phyloP scores from a whole-genome alignment of 1,140 invertebrate genomes.

The Tetramorium alpestre region DNA sequence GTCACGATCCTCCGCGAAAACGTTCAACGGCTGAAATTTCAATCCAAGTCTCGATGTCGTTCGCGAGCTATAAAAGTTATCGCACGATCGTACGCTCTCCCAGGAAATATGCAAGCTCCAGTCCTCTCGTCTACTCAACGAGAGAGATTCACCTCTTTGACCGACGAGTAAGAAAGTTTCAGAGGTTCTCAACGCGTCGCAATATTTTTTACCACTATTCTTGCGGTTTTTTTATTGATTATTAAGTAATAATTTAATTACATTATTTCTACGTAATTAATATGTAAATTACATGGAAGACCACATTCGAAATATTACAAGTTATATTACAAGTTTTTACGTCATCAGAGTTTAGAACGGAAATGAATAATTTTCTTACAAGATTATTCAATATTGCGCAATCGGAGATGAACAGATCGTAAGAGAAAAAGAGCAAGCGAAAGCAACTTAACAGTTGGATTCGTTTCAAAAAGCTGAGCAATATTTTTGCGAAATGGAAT shows the following conservation, averaged over 20 bases:
- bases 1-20: background rate
- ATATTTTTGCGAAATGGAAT: background rate
- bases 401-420: background rate
- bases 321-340: background rate
- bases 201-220: background rate
- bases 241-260: background rate
- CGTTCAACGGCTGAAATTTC: background rate
- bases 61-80: background rate
- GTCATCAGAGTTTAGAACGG: background rate
- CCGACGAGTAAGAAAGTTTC: conserved; percentile 34
- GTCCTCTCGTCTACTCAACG: background rate
- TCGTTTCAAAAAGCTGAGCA: conserved; percentile 46
- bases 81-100: background rate
- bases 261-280: background rate
- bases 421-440: background rate
- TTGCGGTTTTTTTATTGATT: background rate
- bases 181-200: conserved; percentile 14
- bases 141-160: conserved; percentile 23
- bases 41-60: background rate
- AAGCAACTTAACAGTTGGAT: conserved; percentile 47
- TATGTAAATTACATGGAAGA: background rate
- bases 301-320: background rate
- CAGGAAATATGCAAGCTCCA: conserved; percentile 16
- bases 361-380: background rate
- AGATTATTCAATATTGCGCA: conserved; percentile 34